Evolutionary conservation across 2,888 invertebrate genomes (phyloP).

Genomic region (Pyralis farinalis): DNA sequence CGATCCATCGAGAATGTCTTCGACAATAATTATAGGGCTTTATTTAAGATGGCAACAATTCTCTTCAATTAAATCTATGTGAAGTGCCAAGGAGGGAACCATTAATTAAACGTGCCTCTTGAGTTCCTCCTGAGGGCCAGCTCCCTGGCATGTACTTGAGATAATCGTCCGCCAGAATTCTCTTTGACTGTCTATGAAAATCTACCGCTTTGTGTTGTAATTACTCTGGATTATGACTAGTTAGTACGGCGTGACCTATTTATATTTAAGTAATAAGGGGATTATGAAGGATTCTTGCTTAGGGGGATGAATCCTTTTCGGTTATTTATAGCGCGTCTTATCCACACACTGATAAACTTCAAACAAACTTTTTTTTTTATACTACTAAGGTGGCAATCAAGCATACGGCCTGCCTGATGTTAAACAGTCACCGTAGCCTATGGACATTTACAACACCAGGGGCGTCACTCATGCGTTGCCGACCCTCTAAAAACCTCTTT

Average conservation of each 20-base stretch:
- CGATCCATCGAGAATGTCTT: no score
- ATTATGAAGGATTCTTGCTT: no score
- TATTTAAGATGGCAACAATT: constrained; percentile 30
- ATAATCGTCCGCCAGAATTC: constrained; percentile 66
- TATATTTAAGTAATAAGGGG: not conserved
- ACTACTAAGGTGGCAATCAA: no score
- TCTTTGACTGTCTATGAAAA: constrained; percentile 62
- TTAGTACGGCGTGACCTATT: constrained; percentile 20
- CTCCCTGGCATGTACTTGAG: constrained; percentile 44
- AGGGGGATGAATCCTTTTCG: no score
- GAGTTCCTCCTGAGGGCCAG: constrained; percentile 34
- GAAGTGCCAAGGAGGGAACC: constrained; percentile 38
- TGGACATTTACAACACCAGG: no score
- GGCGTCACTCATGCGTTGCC: no score
- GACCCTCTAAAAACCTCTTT: no score
- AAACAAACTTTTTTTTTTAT: no score
- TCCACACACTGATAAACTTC: no score
- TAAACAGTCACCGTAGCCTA: no score
- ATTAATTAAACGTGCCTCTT: constrained; percentile 62
- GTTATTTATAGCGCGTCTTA: no score
- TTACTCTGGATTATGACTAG: constrained; percentile 44
- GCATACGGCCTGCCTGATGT: no score
- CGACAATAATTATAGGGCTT: not conserved
- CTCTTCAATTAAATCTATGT: constrained; percentile 46
- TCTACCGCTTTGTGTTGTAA: constrained; percentile 48